A percentile compares a stretch with the other conserved stretches of the same genome.
These are phyloP conservation scores for Sminthopsis crassicaudata DNA, from an alignment of 2,113 vertebrate species.

Conservation along the genomic window DNA sequence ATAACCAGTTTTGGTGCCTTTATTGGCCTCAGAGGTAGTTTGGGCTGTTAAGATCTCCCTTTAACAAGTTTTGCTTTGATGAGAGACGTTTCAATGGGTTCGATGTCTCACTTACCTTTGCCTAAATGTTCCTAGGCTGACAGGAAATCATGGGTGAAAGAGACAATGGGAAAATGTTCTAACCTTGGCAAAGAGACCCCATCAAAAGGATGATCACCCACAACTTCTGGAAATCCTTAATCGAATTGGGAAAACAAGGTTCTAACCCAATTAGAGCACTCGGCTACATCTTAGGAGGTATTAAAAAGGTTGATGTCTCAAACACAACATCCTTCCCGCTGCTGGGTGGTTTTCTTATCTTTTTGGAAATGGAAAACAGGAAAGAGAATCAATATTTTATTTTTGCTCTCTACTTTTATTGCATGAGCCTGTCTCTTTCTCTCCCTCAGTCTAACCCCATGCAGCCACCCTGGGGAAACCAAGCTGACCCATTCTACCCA, in stretches of 20 bases:
- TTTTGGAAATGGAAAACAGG: slow-evolving; percentile 66
- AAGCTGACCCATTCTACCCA: not conserved
- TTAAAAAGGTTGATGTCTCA: slow-evolving; percentile 56
- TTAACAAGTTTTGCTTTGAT: slow-evolving; percentile 76
- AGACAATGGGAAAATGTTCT: slow-evolving; percentile 35
- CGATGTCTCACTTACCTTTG: slow-evolving; percentile 74
- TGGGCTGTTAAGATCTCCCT: slow-evolving; percentile 76
- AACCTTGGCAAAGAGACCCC: slow-evolving; percentile 22
- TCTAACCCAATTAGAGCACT: slow-evolving; percentile 23
- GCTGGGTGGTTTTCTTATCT: slow-evolving; percentile 58
- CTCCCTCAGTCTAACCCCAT: slow-evolving; percentile 3
- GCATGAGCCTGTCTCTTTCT: slow-evolving; percentile 2
- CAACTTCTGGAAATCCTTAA: slow-evolving; percentile 35
- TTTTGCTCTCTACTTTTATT: slow-evolving; percentile 64
- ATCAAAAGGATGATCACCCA: slow-evolving; percentile 5
- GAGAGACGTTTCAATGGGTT: slow-evolving; percentile 71
- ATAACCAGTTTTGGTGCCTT: slow-evolving; percentile 80
- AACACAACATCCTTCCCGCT: slow-evolving; percentile 68
- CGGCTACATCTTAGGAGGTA: slow-evolving; percentile 45
- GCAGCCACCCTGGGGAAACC: not conserved
- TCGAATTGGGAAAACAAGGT: slow-evolving; percentile 23
- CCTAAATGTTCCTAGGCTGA: slow-evolving; percentile 65
- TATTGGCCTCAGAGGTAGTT: slow-evolving; percentile 80
- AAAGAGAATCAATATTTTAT: slow-evolving; percentile 73
- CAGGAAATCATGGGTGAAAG: slow-evolving; percentile 7